phyloP scores from a whole-genome alignment of 2,113 vertebrate species.

The Bubo bubo region DNA sequence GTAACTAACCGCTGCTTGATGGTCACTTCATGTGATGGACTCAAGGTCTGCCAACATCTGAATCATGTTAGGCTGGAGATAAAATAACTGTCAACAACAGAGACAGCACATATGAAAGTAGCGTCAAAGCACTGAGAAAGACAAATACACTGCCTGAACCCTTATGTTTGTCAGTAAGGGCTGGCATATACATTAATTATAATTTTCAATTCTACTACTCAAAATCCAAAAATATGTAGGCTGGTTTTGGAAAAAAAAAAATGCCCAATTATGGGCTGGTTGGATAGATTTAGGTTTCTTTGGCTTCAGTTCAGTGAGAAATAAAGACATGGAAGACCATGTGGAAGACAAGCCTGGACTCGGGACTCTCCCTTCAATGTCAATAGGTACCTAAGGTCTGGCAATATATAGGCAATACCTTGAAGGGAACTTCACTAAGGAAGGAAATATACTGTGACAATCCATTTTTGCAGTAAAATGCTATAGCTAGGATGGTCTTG shows the following conservation, averaged over 20 bases:
- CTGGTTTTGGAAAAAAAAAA: not conserved
- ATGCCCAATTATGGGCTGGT: not conserved
- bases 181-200: not conserved
- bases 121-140: not conserved
- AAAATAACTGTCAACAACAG: not conserved
- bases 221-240: not conserved
- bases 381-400: not conserved
- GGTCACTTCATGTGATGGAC: not conserved
- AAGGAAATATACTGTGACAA: not conserved
- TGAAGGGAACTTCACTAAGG: not conserved
- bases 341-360: not conserved
- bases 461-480: not conserved
- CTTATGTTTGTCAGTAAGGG: not conserved
- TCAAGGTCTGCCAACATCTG: not conserved
- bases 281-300: not conserved
- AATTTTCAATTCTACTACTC: not conserved
- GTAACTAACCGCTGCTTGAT: not conserved
- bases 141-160: not conserved
- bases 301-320: not conserved
- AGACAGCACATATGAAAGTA: not conserved
- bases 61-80: not conserved
- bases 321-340: not conserved
- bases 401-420: not conserved
- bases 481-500: not conserved
- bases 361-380: not conserved